A percentile compares a stretch with the other conserved stretches of the same genome.
Conservation (phyloP, 2,797 vertebrate genomes). For the Bufotes viridis region DNA sequence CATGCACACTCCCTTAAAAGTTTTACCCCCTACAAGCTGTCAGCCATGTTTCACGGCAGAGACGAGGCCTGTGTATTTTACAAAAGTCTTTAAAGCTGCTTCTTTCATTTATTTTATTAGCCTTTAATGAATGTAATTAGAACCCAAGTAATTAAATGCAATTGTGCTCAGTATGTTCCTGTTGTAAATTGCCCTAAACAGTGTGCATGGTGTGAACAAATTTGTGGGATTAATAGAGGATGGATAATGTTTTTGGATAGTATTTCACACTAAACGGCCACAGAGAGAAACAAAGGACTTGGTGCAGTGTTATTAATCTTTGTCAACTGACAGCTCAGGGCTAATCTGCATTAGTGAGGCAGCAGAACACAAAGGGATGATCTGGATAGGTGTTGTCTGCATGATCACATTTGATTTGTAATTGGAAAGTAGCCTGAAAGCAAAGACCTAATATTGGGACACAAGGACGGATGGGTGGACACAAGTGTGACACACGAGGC, state of each 20-base stretch:
- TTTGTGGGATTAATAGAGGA: conserved; percentile 98
- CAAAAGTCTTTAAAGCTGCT: conserved; percentile 92
- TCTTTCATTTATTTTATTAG: conserved; percentile 97
- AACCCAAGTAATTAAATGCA: conserved; percentile 99
- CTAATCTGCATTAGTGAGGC: conserved; percentile 99
- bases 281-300: conserved; percentile 97
- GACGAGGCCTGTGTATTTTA: conserved; percentile 94
- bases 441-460: conserved; percentile 53
- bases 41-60: conserved; percentile 92
- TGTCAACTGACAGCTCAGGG: conserved; percentile 96
- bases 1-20: conserved; percentile 12
- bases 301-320: conserved; percentile 99
- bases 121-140: conserved; percentile 99
- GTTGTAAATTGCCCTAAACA: conserved; percentile 94
- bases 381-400: conserved; percentile 85
- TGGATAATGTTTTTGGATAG: conserved; percentile 99
- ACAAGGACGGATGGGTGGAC: conserved; percentile 62
- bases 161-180: conserved; percentile 91
- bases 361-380: conserved; percentile 90
- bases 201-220: conserved; percentile 92
- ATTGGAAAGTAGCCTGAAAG: conserved; percentile 71
- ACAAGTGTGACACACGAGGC: conserved; percentile 52
- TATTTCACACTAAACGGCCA: conserved; percentile 98
- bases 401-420: conserved; percentile 74
- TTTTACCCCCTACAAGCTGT: conserved; percentile 68